phyloP scores from a whole-genome alignment of 1,140 invertebrate genomes.

The Tetramorium simillimum region DNA sequence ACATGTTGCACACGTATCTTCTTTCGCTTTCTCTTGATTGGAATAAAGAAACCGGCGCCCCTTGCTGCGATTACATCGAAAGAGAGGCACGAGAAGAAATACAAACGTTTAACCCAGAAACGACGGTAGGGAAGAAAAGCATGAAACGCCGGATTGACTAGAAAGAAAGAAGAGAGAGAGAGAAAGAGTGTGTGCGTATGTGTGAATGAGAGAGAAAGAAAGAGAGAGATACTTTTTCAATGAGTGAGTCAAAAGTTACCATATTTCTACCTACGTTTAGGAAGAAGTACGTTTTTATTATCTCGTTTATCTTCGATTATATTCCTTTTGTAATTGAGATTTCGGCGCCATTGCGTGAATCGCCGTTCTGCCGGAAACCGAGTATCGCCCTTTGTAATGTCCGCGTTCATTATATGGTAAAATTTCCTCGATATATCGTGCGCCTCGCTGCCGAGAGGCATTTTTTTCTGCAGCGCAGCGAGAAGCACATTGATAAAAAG shows the following conservation, averaged over 20 bases:
- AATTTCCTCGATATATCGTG: conserved; percentile 5
- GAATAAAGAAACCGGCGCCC: conserved; percentile 28
- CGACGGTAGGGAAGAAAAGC: conserved; percentile 75
- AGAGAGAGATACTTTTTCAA: conserved; percentile 82
- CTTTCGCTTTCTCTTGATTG: conserved; percentile 39
- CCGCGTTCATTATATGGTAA: neutral
- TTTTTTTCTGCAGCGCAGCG: neutral
- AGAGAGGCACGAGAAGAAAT: conserved; percentile 59
- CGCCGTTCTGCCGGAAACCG: conserved; percentile 71
- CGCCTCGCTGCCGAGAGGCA: neutral
- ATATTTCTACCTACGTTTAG: conserved; percentile 85
- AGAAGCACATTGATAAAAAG: conserved; percentile 10
- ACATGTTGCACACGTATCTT: neutral
- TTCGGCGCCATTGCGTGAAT: conserved; percentile 78
- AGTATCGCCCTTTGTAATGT: conserved; percentile 16
- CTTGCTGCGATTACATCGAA: conserved; percentile 57
- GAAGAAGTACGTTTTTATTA: conserved; percentile 83
- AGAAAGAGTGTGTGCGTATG: neutral
- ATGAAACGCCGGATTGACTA: conserved; percentile 66
- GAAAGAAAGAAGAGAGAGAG: neutral
- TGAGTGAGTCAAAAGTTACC: conserved; percentile 85
- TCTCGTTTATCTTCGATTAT: conserved; percentile 84
- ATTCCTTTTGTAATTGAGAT: conserved; percentile 85
- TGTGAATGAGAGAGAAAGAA: conserved; percentile 25
- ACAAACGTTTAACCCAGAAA: conserved; percentile 83